phyloP scores from a whole-genome alignment of 2,797 vertebrate genomes.

The Manis crassicaudata region DNA sequence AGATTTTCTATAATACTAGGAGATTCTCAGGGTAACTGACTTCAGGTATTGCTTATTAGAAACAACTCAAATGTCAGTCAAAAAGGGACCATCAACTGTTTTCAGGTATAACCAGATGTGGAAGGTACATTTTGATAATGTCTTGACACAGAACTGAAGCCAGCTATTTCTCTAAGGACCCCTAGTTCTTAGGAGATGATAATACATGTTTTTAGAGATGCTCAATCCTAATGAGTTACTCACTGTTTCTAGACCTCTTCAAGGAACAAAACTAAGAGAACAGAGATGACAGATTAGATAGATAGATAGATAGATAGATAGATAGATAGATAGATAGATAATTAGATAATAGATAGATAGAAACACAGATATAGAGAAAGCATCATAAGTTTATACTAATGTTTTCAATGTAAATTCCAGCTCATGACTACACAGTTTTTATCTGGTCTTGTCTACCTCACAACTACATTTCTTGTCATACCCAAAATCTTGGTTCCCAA shows the following conservation, averaged over 20 bases:
- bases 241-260: neutral
- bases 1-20: neutral
- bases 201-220: neutral
- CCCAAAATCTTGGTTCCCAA: neutral
- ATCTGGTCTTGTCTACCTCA: neutral
- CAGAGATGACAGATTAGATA: neutral
- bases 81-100: neutral
- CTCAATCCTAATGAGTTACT: neutral
- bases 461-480: neutral
- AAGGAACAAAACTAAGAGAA: neutral
- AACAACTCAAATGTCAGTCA: neutral
- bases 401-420: neutral
- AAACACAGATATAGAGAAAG: neutral
- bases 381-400: neutral
- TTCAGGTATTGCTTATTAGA: neutral
- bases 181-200: neutral
- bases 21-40: too few relatives aligned
- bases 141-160: neutral
- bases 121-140: neutral
- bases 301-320: too few relatives aligned
- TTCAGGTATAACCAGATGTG: neutral
- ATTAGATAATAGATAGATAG: too few relatives aligned
- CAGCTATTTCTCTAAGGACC: neutral
- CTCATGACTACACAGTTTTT: neutral
- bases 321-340: too few relatives aligned